Evolutionary conservation across 2,113 vertebrate genomes (phyloP).

Genomic region (Scomber colias): DNA sequence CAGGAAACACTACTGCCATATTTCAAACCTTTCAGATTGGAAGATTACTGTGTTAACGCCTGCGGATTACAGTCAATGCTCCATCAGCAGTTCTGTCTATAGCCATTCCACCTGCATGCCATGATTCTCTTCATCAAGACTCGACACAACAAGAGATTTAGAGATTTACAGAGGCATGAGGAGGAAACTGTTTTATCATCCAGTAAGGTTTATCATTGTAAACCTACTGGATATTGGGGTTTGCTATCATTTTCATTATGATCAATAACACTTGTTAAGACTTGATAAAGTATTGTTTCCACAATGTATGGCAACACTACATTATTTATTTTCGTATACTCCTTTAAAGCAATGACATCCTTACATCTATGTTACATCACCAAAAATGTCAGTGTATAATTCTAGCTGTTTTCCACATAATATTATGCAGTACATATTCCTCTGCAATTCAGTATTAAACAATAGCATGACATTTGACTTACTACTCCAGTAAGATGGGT

Average conservation of each 20-base stretch:
- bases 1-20: slow-evolving; percentile 71
- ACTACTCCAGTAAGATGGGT: not conserved
- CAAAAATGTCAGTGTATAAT: not conserved
- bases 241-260: too few species aligned
- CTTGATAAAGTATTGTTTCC: not conserved
- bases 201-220: slow-evolving; percentile 8
- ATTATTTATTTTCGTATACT: too few species aligned
- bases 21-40: slow-evolving; percentile 78
- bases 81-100: slow-evolving; percentile 70
- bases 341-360: not conserved
- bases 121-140: slow-evolving; percentile 21
- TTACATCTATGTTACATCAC: not conserved
- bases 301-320: not conserved
- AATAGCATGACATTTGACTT: too few species aligned
- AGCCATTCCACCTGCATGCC: slow-evolving; percentile 46
- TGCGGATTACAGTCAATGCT: slow-evolving; percentile 77
- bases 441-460: too few species aligned
- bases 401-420: not conserved
- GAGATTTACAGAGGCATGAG: slow-evolving; percentile 4
- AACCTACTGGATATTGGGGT: not conserved
- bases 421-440: not conserved
- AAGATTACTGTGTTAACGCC: slow-evolving; percentile 79
- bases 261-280: too few species aligned
- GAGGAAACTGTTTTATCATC: not conserved
- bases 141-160: slow-evolving; percentile 24